Evolutionary conservation across 1,140 invertebrate genomes (phyloP).

Genomic region (Diachasmimorpha longicaudata): DNA sequence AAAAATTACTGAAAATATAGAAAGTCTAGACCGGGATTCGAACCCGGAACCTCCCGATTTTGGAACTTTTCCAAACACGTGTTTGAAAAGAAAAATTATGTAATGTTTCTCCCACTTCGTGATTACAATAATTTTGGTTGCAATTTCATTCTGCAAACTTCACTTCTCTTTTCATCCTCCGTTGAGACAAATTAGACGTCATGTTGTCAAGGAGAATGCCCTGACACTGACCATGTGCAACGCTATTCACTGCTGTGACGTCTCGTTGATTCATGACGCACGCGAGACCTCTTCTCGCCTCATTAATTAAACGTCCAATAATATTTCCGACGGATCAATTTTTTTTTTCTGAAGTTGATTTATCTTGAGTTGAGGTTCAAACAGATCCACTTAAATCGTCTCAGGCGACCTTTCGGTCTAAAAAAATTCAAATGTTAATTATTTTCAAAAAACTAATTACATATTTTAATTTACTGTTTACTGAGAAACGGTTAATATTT

Average conservation of each 20-base stretch:
- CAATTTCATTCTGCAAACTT: not conserved
- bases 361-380: not conserved
- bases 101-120: not conserved
- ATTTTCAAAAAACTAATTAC: not conserved
- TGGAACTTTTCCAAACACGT: no score
- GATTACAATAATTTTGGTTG: not conserved
- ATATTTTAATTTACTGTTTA: not conserved
- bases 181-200: not conserved
- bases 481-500: not conserved
- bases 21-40: no score
- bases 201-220: not conserved
- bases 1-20: no score
- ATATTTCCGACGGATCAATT: conserved; percentile 12
- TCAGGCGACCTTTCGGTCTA: not conserved
- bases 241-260: conserved; percentile 11
- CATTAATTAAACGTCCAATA: conserved; percentile 21
- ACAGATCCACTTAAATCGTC: not conserved
- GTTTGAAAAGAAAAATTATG: no score
- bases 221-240: not conserved
- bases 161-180: not conserved
- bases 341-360: not conserved
- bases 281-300: conserved; percentile 1
- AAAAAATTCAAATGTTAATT: not conserved
- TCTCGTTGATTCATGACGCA: conserved; percentile 16
- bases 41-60: no score